These are phyloP conservation scores for Hestina assimilis DNA, from an alignment of 1,140 invertebrate species.

Conservation along the genomic window DNA sequence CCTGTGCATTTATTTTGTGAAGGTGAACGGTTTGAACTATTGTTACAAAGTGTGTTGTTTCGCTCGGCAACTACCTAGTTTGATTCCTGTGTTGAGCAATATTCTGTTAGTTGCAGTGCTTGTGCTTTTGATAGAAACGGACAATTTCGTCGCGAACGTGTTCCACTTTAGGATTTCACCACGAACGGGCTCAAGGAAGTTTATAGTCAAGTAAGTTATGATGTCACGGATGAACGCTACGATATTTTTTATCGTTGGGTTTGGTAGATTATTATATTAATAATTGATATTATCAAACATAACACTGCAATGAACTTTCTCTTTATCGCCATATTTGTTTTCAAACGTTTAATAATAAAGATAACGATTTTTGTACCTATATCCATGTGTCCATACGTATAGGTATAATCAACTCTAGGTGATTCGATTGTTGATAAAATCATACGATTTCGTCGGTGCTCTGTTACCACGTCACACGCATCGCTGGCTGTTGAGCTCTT, in stretches of 20 bases:
- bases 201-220: constrained; percentile 71
- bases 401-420: neutral
- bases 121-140: constrained; percentile 70
- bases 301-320: too few species aligned
- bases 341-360: neutral
- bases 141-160: constrained; percentile 71
- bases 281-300: too few species aligned
- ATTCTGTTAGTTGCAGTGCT: constrained; percentile 70
- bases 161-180: constrained; percentile 74
- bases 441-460: constrained; percentile 4
- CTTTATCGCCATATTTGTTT: neutral
- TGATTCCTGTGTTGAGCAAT: constrained; percentile 64
- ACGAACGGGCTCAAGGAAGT: constrained; percentile 76
- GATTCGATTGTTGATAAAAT: constrained; percentile 15
- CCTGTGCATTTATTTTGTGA: constrained; percentile 38
- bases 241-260: neutral
- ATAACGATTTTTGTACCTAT: neutral
- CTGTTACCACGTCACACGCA: constrained; percentile 16
- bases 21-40: constrained; percentile 25
- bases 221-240: constrained; percentile 11
- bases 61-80: constrained; percentile 39
- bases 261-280: neutral
- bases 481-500: constrained; percentile 14
- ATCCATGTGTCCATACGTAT: neutral
- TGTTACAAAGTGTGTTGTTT: constrained; percentile 10